These are phyloP conservation scores for Chiloscyllium plagiosum DNA, from an alignment of 2,113 vertebrate species.

Conservation along the genomic window DNA sequence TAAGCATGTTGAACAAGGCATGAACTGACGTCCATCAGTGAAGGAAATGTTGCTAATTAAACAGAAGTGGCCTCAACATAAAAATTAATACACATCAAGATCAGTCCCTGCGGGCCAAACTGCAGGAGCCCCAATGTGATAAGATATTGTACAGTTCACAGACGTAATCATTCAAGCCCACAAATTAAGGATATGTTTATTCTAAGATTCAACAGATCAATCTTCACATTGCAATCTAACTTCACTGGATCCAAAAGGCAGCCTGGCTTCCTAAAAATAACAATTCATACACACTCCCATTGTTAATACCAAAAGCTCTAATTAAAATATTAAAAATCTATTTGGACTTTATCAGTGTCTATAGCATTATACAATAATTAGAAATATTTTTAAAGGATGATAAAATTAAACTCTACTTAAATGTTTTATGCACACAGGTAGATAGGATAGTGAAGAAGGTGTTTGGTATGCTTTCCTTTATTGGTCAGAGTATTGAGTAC, in stretches of 20 bases:
- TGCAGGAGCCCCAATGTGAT: not conserved
- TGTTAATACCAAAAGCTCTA: not conserved
- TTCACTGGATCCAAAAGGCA: not conserved
- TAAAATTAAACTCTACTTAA: no score
- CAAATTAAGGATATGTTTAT: not conserved
- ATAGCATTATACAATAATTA: no score
- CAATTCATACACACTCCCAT: not conserved
- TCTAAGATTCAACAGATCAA: not conserved
- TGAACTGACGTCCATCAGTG: not conserved
- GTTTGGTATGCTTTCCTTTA: no score
- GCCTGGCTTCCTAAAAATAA: not conserved
- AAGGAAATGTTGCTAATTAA: not conserved
- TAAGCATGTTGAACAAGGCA: not conserved
- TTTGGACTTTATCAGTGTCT: no score
- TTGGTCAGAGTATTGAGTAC: no score
- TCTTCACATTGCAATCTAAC: not conserved
- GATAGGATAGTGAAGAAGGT: no score
- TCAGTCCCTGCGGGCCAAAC: not conserved
- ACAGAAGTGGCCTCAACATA: not conserved
- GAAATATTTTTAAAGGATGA: no score
- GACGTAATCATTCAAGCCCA: not conserved
- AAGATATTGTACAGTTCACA: not conserved
- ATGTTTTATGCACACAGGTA: no score
- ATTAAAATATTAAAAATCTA: no score
- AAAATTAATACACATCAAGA: not conserved